These are phyloP conservation scores for Rhagonycha fulva DNA, from an alignment of 2,888 invertebrate species.

Conservation along the genomic window DNA sequence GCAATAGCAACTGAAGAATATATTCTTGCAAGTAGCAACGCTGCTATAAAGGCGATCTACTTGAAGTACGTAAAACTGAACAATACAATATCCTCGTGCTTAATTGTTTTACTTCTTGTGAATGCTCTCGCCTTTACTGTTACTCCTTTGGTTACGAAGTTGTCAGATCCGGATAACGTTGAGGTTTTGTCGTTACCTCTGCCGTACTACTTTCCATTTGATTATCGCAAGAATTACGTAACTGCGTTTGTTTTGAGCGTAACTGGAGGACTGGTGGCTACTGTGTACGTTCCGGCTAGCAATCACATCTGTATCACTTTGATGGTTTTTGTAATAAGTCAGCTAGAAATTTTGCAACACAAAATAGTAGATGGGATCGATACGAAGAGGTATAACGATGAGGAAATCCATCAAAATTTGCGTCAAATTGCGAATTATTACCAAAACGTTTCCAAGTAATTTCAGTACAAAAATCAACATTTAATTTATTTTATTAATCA, in stretches of 20 bases:
- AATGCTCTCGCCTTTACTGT: too few relatives aligned
- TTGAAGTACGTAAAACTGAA: background rate
- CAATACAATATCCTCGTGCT: background rate
- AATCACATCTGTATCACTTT: background rate
- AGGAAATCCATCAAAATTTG: background rate
- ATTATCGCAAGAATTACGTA: background rate
- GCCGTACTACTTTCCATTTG: background rate
- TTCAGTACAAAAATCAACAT: background rate
- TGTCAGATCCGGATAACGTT: background rate
- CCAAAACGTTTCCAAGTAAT: background rate
- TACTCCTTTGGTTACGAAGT: background rate
- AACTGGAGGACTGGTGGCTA: background rate
- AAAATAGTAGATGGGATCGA: background rate
- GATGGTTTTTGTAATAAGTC: background rate
- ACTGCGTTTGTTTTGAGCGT: background rate
- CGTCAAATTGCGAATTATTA: background rate
- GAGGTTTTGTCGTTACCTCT: background rate
- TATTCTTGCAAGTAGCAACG: background rate
- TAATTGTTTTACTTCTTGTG: accelerated
- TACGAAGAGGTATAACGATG: background rate
- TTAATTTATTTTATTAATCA: too few relatives aligned
- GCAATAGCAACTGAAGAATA: background rate
- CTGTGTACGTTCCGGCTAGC: background rate
- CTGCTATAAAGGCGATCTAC: background rate
- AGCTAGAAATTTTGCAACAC: background rate